Base-by-base conservation (phyloP, 2,113 vertebrate genomes). In the Chinchilla lanigera region DNA sequence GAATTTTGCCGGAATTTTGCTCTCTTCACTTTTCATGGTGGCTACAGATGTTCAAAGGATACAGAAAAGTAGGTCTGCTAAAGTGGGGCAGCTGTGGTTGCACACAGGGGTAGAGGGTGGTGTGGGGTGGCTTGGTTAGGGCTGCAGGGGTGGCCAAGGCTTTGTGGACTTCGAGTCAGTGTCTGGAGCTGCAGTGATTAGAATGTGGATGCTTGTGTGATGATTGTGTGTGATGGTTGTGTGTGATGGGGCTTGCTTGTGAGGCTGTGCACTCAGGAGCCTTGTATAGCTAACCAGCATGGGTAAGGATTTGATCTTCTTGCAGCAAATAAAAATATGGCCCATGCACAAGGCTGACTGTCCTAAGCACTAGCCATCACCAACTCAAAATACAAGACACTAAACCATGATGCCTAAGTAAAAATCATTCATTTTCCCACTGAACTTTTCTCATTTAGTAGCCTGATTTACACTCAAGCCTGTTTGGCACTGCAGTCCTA, bases 271-370 rank as follows among this genome's bases (percentile, higher is more conserved):
- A 24, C 14, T 11, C 38, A 8, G 58, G 12, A 2, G 71, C 88
- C 61, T 65, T 0, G 2, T 11, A 4, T 1, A 16, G 58, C 44
- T 71, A 47, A 26, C 38, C 8, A 30, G 7, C 13, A 0, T 1
- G 22, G 47, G 11, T 41, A 65, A 81, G 65, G n/a, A 30, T 78
- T 82, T 91, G 35, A 50, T 47, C 58, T 81, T 41, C 61, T 9
- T 30, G 30, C 9, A 80, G 20, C 67, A 44, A n/a, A 19, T 35
- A 20, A 38, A 67, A 61, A 89, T 35, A 19, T 38, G 61, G 20
- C 26, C 56, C 9, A 0, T 28, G n/a, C 28, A 0, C 61, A 69
- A 63, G 77, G 60, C 17, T 11, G 35, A 78, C 38, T 85, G 50
- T 26, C 44, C 7, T 1, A 14, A 86, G 24, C 20, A 20, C 35